Percentiles rank a stretch among this genome's conserved stretches.
Conservation (phyloP, 2,113 vertebrate genomes). For the Bagarius yarrelli region DNA sequence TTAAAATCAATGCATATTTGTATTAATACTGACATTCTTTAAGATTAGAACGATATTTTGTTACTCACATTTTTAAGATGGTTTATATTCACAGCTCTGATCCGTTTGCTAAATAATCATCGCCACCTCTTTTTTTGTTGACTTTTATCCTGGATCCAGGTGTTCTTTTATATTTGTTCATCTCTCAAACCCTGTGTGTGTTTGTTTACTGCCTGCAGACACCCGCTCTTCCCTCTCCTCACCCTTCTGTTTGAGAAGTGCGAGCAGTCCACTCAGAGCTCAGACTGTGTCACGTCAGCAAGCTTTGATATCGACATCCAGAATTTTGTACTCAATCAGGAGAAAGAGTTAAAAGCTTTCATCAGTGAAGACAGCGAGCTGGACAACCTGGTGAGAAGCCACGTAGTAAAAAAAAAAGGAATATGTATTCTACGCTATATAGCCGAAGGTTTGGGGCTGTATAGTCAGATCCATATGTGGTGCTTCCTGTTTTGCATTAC, state of each 20-base stretch:
- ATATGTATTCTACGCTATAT: too few species aligned
- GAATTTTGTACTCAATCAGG: slow-evolving; percentile 93
- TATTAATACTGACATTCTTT: too few species aligned
- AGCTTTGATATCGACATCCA: slow-evolving; percentile 97
- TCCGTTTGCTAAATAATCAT: neutral
- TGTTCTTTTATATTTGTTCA: neutral
- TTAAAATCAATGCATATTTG: too few species aligned
- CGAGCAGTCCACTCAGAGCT: slow-evolving; percentile 93
- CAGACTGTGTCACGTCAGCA: slow-evolving; percentile 92
- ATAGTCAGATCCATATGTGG: too few species aligned
- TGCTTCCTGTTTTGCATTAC: too few species aligned
- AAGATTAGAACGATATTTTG: too few species aligned
- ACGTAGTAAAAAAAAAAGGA: neutral
- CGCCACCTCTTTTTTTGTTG: neutral
- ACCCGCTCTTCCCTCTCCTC: slow-evolving; percentile 91
- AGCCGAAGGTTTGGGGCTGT: too few species aligned
- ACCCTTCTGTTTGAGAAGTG: slow-evolving; percentile 96
- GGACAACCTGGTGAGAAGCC: slow-evolving; percentile 86
- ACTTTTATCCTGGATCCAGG: neutral
- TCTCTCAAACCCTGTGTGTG: neutral
- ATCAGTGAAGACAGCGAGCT: slow-evolving; percentile 95
- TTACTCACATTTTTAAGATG: too few species aligned
- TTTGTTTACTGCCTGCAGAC: slow-evolving; percentile 69
- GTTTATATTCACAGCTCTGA: neutral
- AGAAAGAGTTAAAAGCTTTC: slow-evolving; percentile 94